Base-by-base conservation (phyloP, 1,140 invertebrate species). In the Drosophila murphyi region DNA sequence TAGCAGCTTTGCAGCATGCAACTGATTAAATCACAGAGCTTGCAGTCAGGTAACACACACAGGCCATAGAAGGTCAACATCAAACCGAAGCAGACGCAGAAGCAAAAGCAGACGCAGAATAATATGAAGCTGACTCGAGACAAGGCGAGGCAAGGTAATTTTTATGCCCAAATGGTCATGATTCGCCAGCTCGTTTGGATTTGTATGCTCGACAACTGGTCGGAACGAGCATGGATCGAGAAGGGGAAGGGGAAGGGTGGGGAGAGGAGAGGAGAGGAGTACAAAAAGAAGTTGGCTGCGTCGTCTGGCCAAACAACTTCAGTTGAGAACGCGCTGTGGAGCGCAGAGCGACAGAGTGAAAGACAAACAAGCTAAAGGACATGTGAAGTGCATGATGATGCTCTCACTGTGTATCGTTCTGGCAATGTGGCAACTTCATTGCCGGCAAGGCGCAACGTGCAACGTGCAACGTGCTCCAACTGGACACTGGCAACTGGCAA, bases 131-230 rank as follows among this genome's bases (percentile, higher is more conserved):
- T 20, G 20, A 20, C 20, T 20, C 8, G 35, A 39, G 37, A 41
- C 35, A 29, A 70, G 48, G 52, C 28, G 10, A 72, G 72, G 57
- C 54, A 70, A 76, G 86, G 85, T 80, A 88, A 89, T 89, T 89
- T 89, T 89, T 75, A 80, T 88, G 85, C 80, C 51, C 85, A 78
- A 88, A 85, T 88, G 85, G 85, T 78, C 85, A 88, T 89, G 83
- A 89, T 83, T 82, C 80, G 83, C 70, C 52, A 63, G 55, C 78
- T 85, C 57, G 50, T 60, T 56, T 64, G 74, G 48, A 41, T 45
- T 10, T 51, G 56, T 45, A 60, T 63, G 68, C 7, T 59, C 28
- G 51, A 39, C 7, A 34, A 35, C 32, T 51, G 6, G 56, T 34
- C 31, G 63, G 31, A 32, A 8, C 4, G 39, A n/a, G 8, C 12